Evolutionary conservation across 2,888 invertebrate species (phyloP).

Genomic region (Gibbula magus): DNA sequence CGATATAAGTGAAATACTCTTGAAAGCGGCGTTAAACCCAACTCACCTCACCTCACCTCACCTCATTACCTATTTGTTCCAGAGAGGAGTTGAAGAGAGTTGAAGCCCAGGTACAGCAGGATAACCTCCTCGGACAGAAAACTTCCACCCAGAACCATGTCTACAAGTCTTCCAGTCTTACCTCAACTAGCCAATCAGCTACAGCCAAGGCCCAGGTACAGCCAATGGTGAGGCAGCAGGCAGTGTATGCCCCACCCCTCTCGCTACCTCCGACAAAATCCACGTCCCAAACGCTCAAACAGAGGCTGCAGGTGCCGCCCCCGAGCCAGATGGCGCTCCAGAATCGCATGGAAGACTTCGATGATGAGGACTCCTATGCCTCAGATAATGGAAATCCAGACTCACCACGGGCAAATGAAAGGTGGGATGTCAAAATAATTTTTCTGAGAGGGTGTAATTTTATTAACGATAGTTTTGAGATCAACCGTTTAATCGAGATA

Average conservation of each 20-base stretch:
- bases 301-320: constrained; percentile 28
- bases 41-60: too few species aligned
- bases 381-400: constrained; percentile 29
- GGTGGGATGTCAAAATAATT: background rate
- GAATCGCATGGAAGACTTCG: constrained; percentile 25
- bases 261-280: background rate
- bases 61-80: background rate
- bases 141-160: too few species aligned
- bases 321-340: constrained; percentile 13
- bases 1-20: too few species aligned
- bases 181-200: background rate
- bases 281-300: constrained; percentile 26
- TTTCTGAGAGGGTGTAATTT: too few species aligned
- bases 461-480: too few species aligned
- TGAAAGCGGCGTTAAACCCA: too few species aligned
- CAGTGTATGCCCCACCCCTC: background rate
- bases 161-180: too few species aligned
- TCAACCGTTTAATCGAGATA: too few species aligned
- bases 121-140: too few species aligned
- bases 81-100: constrained; percentile 42
- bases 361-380: constrained; percentile 29
- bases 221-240: background rate
- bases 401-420: background rate
- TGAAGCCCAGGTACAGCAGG: constrained; percentile 33
- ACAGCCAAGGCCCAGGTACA: background rate